These are phyloP conservation scores for Lanius ludovicianus DNA, from an alignment of 2,113 vertebrate species.

Conservation along the genomic window DNA sequence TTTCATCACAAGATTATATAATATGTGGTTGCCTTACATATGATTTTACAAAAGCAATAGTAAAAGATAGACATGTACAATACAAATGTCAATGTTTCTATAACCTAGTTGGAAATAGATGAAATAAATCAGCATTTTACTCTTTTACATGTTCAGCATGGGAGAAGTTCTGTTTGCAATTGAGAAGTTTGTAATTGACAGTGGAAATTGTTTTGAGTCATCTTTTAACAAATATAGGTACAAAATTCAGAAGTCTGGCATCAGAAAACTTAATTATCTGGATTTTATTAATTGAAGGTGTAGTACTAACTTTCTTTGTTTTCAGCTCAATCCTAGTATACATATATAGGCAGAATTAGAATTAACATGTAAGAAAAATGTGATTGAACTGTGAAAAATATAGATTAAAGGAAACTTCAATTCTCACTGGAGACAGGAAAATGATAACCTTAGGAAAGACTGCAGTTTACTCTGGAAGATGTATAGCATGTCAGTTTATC, in stretches of 20 bases:
- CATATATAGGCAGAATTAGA: background rate
- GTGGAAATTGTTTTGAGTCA: background rate
- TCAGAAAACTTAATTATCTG: background rate
- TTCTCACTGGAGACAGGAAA: background rate
- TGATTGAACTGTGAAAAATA: background rate
- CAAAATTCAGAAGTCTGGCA: background rate
- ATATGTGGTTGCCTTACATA: background rate
- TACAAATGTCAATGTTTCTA: background rate
- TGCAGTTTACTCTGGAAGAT: slow-evolving; percentile 10
- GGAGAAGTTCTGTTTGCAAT: background rate
- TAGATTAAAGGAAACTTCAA: background rate
- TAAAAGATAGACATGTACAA: background rate
- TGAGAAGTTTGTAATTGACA: background rate
- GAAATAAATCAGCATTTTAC: background rate
- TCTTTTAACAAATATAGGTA: background rate
- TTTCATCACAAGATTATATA: background rate
- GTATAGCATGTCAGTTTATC: slow-evolving; percentile 1
- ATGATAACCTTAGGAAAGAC: slow-evolving; percentile 32
- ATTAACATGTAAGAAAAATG: background rate
- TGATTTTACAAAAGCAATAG: background rate
- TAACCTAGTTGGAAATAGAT: background rate
- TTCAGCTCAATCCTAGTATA: background rate
- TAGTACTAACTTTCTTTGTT: background rate
- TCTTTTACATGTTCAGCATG: background rate
- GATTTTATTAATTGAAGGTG: background rate